A percentile compares a stretch with the other conserved stretches of the same genome.
These are phyloP conservation scores for Drosophila ustulata DNA, from an alignment of 2,888 invertebrate genomes.

Conservation along the genomic window DNA sequence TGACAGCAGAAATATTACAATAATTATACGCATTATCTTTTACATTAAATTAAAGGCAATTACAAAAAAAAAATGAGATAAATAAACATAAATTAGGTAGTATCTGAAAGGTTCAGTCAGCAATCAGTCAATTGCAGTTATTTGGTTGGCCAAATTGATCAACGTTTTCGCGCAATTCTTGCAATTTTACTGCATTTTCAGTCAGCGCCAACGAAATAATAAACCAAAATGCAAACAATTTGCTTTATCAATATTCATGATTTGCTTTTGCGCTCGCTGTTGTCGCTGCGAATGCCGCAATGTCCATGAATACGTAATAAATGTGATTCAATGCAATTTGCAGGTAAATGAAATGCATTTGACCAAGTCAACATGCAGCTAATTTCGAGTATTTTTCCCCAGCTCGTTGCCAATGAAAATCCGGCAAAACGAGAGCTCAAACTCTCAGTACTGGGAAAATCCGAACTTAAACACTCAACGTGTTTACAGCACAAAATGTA, in stretches of 20 bases:
- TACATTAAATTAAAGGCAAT: neutral
- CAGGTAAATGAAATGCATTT: constrained; percentile 47
- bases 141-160: constrained; percentile 1
- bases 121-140: neutral
- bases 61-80: neutral
- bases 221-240: constrained; percentile 65
- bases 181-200: constrained; percentile 33
- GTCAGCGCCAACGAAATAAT: constrained; percentile 49
- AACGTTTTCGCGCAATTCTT: constrained; percentile 24
- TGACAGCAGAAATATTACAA: no score
- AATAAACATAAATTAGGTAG: neutral
- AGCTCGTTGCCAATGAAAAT: constrained; percentile 15
- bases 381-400: constrained; percentile 36
- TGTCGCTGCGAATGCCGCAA: constrained; percentile 27
- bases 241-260: constrained; percentile 76
- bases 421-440: neutral
- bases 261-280: constrained; percentile 18
- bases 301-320: constrained; percentile 69
- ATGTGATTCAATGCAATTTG: constrained; percentile 56
- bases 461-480: neutral
- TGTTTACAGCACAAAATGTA: neutral
- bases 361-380: constrained; percentile 53
- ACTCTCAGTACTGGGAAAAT: constrained; percentile 12
- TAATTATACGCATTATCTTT: no score
- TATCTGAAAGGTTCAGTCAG: neutral